Percentiles rank a stretch among this genome's conserved stretches.
phyloP scores from a whole-genome alignment of 1,140 invertebrate genomes.

The Scaptodrosophila lebanonensis region DNA sequence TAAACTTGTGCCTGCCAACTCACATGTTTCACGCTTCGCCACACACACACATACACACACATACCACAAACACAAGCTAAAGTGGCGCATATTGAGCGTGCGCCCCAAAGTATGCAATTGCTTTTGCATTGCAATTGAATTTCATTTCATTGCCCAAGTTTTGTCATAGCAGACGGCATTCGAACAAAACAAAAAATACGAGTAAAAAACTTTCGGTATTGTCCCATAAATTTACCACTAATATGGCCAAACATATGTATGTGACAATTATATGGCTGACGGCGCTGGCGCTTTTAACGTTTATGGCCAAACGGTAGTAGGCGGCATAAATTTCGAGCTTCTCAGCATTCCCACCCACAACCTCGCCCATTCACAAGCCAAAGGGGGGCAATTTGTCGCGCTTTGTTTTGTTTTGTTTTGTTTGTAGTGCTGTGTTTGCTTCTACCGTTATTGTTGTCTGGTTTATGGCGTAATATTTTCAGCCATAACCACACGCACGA shows the following conservation, averaged over 20 bases:
- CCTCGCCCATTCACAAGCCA: neutral
- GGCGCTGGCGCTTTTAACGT: no score
- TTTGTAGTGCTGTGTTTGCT: no score
- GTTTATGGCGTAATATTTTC: slow-evolving; percentile 73
- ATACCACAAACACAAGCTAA: no score
- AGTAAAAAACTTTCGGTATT: slow-evolving; percentile 29
- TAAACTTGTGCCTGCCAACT: slow-evolving; percentile 49
- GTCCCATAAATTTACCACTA: slow-evolving; percentile 29
- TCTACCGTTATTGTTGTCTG: no score
- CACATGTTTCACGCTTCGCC: no score
- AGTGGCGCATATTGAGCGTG: slow-evolving; percentile 45
- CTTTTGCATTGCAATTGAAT: slow-evolving; percentile 56
- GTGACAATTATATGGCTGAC: slow-evolving; percentile 68
- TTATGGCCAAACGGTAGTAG: no score
- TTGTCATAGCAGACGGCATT: no score
- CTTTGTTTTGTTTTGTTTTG: slow-evolving; percentile 51
- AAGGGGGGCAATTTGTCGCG: slow-evolving; percentile 61
- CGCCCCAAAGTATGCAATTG: slow-evolving; percentile 68
- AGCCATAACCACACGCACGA: slow-evolving; percentile 63
- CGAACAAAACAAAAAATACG: no score
- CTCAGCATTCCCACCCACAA: slow-evolving; percentile 1
- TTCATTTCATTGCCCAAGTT: neutral
- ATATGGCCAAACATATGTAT: slow-evolving; percentile 44
- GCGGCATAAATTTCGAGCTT: slow-evolving; percentile 33
- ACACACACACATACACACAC: no score